A percentile compares a stretch with the other conserved stretches of the same genome.
Evolutionary conservation across 2,113 vertebrate species (phyloP).

Genomic region (Epinephelus fuscoguttatus): DNA sequence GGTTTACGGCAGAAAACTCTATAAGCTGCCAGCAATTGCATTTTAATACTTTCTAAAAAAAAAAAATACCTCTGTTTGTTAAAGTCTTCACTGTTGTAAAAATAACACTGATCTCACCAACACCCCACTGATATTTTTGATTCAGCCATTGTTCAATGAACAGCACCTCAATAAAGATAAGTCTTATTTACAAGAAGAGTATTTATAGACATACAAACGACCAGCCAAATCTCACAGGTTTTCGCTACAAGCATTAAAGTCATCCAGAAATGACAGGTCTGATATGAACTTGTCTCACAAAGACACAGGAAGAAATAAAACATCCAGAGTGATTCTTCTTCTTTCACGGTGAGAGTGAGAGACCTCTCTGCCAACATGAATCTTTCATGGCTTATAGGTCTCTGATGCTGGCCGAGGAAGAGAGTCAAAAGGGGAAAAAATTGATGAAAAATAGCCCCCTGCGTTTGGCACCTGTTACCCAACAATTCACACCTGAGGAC

Average conservation of each 20-base stretch:
- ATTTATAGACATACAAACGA: conserved; percentile 10
- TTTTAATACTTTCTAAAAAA: conserved; percentile 36
- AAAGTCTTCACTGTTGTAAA: background rate
- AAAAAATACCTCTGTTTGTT: conserved; percentile 24
- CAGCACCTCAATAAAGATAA: conserved; percentile 4
- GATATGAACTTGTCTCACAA: conserved; percentile 25
- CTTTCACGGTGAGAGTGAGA: conserved; percentile 22
- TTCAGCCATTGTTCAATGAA: conserved; percentile 15
- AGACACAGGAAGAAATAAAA: conserved; percentile 54
- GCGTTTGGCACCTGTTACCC: conserved; percentile 56
- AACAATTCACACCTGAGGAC: conserved; percentile 34
- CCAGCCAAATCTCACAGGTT: conserved; percentile 12
- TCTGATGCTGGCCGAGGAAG: conserved; percentile 33
- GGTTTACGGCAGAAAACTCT: conserved; percentile 40
- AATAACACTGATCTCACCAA: background rate
- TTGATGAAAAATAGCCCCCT: conserved; percentile 32
- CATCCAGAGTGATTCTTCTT: conserved; percentile 43
- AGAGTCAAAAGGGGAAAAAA: conserved; percentile 12
- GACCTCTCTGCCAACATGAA: conserved; percentile 47
- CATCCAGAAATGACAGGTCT: conserved; percentile 31
- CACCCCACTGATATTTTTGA: background rate
- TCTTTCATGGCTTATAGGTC: conserved; percentile 52
- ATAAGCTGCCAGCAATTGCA: conserved; percentile 37
- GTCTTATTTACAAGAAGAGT: conserved; percentile 22
- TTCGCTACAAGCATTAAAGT: conserved; percentile 22